These are phyloP conservation scores for Pangasius sanitwongsei DNA, from an alignment of 2,797 vertebrate genomes.

Conservation along the genomic window DNA sequence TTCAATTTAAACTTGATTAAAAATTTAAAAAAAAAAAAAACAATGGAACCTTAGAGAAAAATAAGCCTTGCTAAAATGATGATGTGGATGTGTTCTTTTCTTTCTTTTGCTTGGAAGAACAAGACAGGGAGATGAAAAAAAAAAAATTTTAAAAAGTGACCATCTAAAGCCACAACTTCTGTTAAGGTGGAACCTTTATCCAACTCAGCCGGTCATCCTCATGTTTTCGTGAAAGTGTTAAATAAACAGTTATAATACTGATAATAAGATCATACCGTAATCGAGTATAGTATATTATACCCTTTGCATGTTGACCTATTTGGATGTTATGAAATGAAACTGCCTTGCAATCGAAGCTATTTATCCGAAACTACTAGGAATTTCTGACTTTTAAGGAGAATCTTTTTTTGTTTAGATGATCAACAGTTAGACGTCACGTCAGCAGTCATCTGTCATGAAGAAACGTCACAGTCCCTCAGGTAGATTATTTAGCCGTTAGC, in stretches of 20 bases:
- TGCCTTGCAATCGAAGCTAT: slow-evolving; percentile 80
- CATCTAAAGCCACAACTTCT: slow-evolving; percentile 75
- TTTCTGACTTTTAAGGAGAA: slow-evolving; percentile 62
- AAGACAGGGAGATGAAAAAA: slow-evolving; percentile 48
- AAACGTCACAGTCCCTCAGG: slow-evolving; percentile 46
- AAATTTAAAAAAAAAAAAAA: slow-evolving; percentile 58
- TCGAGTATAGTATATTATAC: slow-evolving; percentile 74
- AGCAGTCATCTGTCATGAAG: slow-evolving; percentile 44
- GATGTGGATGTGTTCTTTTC: slow-evolving; percentile 85
- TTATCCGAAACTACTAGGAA: slow-evolving; percentile 75
- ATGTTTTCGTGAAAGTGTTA: slow-evolving; percentile 75
- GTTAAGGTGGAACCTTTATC: slow-evolving; percentile 85
- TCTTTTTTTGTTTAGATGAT: slow-evolving; percentile 52
- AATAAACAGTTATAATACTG: slow-evolving; percentile 62
- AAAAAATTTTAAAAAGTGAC: slow-evolving; percentile 69
- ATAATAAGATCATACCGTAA: slow-evolving; percentile 67
- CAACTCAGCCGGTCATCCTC: slow-evolving; percentile 66
- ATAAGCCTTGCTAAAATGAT: slow-evolving; percentile 82
- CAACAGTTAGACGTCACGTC: slow-evolving; percentile 22
- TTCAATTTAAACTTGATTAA: slow-evolving; percentile 74
- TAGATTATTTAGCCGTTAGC: slow-evolving; percentile 47
- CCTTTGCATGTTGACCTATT: slow-evolving; percentile 81
- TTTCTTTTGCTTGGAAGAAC: slow-evolving; percentile 85
- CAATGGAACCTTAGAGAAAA: slow-evolving; percentile 67
- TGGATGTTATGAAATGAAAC: slow-evolving; percentile 83